Base-by-base conservation (phyloP, 2,113 vertebrate genomes). In the Sapayoa aenigma region DNA sequence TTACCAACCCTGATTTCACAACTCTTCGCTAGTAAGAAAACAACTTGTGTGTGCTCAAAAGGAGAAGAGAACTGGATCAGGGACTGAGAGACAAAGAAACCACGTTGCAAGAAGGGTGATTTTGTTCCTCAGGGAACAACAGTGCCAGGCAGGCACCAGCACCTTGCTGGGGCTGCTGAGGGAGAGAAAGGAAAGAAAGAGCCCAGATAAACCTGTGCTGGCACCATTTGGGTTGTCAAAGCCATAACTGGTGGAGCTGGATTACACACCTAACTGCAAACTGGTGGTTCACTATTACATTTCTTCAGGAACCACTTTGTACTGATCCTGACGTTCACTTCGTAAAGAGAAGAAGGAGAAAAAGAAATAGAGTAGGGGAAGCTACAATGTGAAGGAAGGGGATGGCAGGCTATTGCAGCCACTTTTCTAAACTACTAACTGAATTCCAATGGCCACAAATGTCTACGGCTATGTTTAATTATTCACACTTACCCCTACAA, bases 151-250 rank as follows among this genome's bases (percentile, higher is more conserved):
- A 77, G 46, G 39, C 39, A 89, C 12, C n/a, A 86, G 73, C 24
- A 83, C 35, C 56, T 25, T 0, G 0, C 35, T 62, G 24, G 31
- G 30, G 19, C 11, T 77, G 63, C 47, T 56, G 55, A 87, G 63
- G 66, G 88, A 73, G 50, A 67, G 19, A 56, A 90, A 83, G 63
- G 75, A 66, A 76, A 53, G 31, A n/a, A 49, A 74, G 9, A 5
- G 9, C 25, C 25, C 9, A 3, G 30, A 67, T 1, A 4, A 75
- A 74, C 4, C 24, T 0, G 0, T 20, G 22, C 9, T 0, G 0
- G 16, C 17, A 65, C 19, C 2, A 0, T 60, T 27, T 53, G 62
- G 20, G 16, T 16, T 62, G 25, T n/a, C 24, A 65, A 65, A 94
- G 46, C 12, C 52, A 35, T 1, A 0, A 9, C 14, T 28, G 14